Evolutionary conservation across 2,797 vertebrate genomes (phyloP), one percentile per base, ranked within the genome.

Genomic region (Saxicola maurus): DNA sequence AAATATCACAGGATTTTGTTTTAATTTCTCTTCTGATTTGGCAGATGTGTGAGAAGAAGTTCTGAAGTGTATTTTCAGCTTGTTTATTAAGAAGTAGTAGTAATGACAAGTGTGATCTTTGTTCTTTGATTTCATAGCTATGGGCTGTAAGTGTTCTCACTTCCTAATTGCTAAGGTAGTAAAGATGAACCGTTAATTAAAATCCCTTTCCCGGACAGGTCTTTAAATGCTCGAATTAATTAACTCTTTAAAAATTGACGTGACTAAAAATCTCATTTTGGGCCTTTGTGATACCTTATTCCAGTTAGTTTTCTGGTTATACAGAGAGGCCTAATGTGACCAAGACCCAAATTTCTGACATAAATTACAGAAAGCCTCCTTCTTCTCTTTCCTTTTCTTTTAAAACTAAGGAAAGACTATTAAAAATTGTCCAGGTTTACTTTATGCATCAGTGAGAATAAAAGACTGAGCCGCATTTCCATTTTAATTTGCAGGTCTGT

Each of bases 141-240:
- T 97, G 96, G 96, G 96, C 96, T 97, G 94, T 96, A 97, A 97
- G 97, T 96, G 96, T 96, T 98, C 97, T 97, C 96, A 56, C 60
- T 91, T 85, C 33, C 60, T 94, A 94, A 95, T 93, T 96, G 93
- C 82, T 65, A 82, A 96, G 82, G 80, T 93, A 74, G 80, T 66
- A 69, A 73, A 92, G 82, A 89, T 86, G 87, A 93, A 91, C 71
- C 5, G 33, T 91, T 91, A 92, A 93, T 92, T 93, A 89, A 94
- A 95, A 90, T 59, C 74, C 82, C 67, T 76, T 92, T 94, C 57
- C 42, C 0, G 4, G 37, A 86, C 74, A 83, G 82, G 71, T 92
- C 85, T 93, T 87, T 81, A 92, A 85, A 56, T 74, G 67, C 46
- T 86, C 0, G 6, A 83, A 57, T 95, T 96, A 94, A 95, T 94